Conservation (phyloP, 2,888 invertebrate genomes). For the Drosophila emarginata region DNA sequence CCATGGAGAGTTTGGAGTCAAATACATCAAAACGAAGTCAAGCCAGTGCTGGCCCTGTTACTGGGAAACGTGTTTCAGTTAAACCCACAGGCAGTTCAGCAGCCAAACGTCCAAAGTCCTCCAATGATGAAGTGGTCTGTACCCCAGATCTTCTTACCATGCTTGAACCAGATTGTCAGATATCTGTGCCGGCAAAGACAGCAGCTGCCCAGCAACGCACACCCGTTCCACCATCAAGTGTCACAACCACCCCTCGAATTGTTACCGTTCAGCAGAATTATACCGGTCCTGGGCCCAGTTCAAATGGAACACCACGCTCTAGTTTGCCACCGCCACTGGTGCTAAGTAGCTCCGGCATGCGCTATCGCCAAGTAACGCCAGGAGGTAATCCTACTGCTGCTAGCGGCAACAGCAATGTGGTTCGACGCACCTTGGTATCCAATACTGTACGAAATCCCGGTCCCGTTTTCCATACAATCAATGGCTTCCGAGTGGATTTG, state of each 20-base stretch:
- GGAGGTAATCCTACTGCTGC: not conserved
- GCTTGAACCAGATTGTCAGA: conserved; percentile 80
- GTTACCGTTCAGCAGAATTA: conserved; percentile 66
- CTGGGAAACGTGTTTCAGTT: conserved; percentile 16
- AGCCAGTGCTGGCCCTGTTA: conserved; percentile 48
- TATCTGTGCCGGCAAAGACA: conserved; percentile 72
- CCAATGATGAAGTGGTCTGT: conserved; percentile 84
- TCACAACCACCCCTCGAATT: conserved; percentile 61
- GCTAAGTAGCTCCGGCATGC: conserved; percentile 74
- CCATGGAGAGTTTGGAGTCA: conserved; percentile 78
- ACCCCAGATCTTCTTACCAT: conserved; percentile 84
- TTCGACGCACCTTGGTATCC: conserved; percentile 77
- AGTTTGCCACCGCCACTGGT: conserved; percentile 78
- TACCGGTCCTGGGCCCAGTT: conserved; percentile 39
- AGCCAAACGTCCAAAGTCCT: conserved; percentile 69
- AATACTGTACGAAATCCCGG: conserved; percentile 58
- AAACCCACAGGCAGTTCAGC: conserved; percentile 8
- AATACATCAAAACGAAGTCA: conserved; percentile 71
- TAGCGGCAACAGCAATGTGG: conserved; percentile 37
- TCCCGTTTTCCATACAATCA: conserved; percentile 82
- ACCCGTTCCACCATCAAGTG: conserved; percentile 18
- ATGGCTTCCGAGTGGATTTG: conserved; percentile 82
- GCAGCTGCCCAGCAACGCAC: conserved; percentile 26
- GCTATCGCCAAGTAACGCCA: conserved; percentile 66
- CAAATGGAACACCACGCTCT: conserved; percentile 38